Evolutionary conservation across 2,888 invertebrate species (phyloP).

Genomic region (Ichneumoninae sp.): DNA sequence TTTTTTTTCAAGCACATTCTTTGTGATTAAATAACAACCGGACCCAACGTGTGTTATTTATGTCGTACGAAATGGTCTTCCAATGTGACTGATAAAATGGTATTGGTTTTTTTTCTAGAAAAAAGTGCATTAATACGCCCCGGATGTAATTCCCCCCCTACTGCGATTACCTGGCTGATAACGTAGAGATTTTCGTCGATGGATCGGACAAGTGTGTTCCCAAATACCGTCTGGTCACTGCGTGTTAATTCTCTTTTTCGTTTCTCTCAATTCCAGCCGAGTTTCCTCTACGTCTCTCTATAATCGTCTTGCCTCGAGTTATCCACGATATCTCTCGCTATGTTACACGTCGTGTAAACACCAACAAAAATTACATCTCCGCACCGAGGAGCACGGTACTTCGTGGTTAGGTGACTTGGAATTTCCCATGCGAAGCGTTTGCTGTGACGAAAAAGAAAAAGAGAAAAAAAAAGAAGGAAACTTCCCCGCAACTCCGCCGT

Average conservation of each 20-base stretch:
- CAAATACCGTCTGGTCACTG: constrained; percentile 27
- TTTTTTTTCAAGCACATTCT: constrained; percentile 51
- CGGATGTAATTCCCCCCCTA: constrained; percentile 26
- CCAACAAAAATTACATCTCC: constrained; percentile 48
- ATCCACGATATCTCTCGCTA: constrained; percentile 19
- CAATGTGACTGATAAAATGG: constrained; percentile 21
- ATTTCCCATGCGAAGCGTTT: constrained; percentile 59
- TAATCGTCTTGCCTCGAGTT: neutral
- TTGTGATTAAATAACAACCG: constrained; percentile 24
- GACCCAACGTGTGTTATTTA: constrained; percentile 36
- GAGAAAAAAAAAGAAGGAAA: constrained; percentile 33
- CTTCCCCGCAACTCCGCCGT: constrained; percentile 21
- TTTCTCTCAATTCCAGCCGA: constrained; percentile 11
- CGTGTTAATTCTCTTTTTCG: neutral
- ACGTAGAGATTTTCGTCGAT: constrained; percentile 44
- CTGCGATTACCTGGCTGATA: constrained; percentile 63
- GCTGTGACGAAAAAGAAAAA: constrained; percentile 54
- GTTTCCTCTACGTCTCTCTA: neutral
- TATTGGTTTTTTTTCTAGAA: constrained; percentile 54
- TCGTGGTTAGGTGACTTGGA: constrained; percentile 51
- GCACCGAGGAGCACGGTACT: constrained; percentile 42
- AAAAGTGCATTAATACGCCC: constrained; percentile 65
- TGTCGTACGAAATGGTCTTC: constrained; percentile 35
- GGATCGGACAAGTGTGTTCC: constrained; percentile 30
- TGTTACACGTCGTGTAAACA: constrained; percentile 46